Evolutionary conservation across 2,113 vertebrate genomes (phyloP).

Genomic region (Mus musculus): GRCm39 chr17:94208501-94209000

Average conservation of each 20-base stretch:
- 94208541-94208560: conserved; percentile 62
- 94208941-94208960: not conserved
- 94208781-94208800: not conserved
- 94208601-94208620: conserved; percentile 4
- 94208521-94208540: not conserved
- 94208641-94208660: not conserved
- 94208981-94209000: not conserved
- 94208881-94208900: conserved; percentile 23
- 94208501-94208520: not conserved
- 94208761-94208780: not conserved
- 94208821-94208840: not conserved
- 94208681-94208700: not conserved
- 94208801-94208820: conserved; percentile 2
- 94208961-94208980: not conserved
- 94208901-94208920: not conserved
- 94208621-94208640: conserved; percentile 33
- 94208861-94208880: not conserved
- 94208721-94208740: not conserved
- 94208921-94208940: conserved; percentile 45
- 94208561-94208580: conserved; percentile 25
- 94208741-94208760: not conserved
- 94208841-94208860: not conserved
- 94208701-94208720: not conserved
- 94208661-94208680: not conserved
- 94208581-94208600: conserved; percentile 20